Evolutionary conservation across 2,113 vertebrate genomes (phyloP), one percentile per base, ranked within the genome.

Genomic region (Peromyscus leucopus): DNA sequence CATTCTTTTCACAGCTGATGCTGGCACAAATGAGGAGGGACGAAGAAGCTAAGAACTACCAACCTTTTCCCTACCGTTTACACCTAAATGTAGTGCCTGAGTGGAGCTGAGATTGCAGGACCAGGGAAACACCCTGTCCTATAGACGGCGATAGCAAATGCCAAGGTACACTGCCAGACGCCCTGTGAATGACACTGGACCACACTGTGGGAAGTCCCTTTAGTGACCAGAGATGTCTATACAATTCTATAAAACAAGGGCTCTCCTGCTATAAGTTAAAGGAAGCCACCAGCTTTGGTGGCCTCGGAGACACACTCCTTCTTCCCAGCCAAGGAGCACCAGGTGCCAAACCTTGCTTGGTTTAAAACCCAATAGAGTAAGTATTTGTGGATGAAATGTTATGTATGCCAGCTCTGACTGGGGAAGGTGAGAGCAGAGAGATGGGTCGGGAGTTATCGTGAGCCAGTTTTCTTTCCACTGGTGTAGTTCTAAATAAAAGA

Each of bases 221-320:
- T 69, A 57, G 26, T 13, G 36, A 74, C 67, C 17, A 5, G 61
- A 80, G 91, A 82, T 24, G 55, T 65, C 76, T 63, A 61, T 26
- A 28, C 69, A n/a, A 63, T 57, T 93, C 84, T 61, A 12, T 87
- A 57, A 91, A 84, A 96, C 89, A 97, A 91, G 95, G 63, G 10
- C 57, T 39, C 42, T 76, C n/a, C 39, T 85, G n/a, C 90, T 75
- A 92, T 74, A 88, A 76, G 39, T 57, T 51, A 96, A 96, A 92
- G 42, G 24, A 94, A 93, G 39, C 36, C 19, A 92, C 55, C 85
- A 79, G 85, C 57, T 92, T 51, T 79, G 42, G 26, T 80, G 92
- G 51, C 79, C 65, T 1, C 4, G 74, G 57, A 91, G 57, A 91
- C 89, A 94, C 28, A 84, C 24, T 42, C 63, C 42, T 94, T 84